Evolutionary conservation across 1,140 invertebrate genomes (phyloP).

Genomic region (Saccostrea glomerata): DNA sequence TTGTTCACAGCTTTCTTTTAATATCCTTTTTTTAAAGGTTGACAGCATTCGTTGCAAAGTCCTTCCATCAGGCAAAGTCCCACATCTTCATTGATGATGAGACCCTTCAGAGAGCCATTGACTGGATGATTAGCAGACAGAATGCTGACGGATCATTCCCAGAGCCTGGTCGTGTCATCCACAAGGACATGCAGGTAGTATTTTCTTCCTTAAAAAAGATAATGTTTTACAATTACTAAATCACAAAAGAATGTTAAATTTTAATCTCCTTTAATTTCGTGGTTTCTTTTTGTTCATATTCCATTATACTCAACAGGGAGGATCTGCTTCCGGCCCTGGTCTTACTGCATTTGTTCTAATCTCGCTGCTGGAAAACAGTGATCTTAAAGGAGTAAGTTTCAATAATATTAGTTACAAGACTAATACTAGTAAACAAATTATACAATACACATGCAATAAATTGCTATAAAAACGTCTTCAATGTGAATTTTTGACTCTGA

Average conservation of each 20-base stretch:
- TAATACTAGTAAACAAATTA: not conserved
- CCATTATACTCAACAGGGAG: slow-evolving; percentile 80
- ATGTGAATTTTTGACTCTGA: not conserved
- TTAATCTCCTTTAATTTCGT: no score
- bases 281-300: not conserved
- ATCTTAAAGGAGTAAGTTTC: slow-evolving; percentile 64
- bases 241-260: not conserved
- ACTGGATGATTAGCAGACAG: slow-evolving; percentile 90
- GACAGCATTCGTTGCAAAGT: slow-evolving; percentile 93
- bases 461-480: not conserved
- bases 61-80: slow-evolving; percentile 89
- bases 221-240: no score
- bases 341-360: slow-evolving; percentile 76
- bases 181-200: slow-evolving; percentile 74
- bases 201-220: no score
- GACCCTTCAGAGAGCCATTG: slow-evolving; percentile 86
- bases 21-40: slow-evolving; percentile 77
- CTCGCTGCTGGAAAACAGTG: slow-evolving; percentile 79
- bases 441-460: not conserved
- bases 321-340: slow-evolving; percentile 79
- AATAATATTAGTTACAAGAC: not conserved
- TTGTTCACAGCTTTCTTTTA: not conserved
- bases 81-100: slow-evolving; percentile 88
- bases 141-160: slow-evolving; percentile 90
- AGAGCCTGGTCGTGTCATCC: slow-evolving; percentile 73